These are phyloP conservation scores for Protonemura montana DNA, from an alignment of 2,888 invertebrate species.

Conservation along the genomic window DNA sequence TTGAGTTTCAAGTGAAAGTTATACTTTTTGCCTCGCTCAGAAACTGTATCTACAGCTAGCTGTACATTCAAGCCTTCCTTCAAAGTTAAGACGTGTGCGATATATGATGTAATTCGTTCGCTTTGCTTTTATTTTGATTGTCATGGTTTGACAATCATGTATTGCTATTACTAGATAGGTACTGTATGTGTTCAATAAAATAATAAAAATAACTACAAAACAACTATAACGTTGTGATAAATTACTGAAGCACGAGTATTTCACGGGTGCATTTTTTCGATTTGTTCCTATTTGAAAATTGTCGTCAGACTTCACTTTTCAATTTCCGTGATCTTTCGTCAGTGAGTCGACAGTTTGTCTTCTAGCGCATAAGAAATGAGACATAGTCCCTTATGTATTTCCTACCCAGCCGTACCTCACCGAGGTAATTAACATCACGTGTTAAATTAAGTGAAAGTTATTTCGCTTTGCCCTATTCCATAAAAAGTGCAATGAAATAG, in stretches of 20 bases:
- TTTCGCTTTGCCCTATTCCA: not conserved
- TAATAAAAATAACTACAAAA: too few species aligned
- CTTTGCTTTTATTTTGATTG: not conserved
- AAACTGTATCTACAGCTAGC: not conserved
- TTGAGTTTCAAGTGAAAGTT: conserved; percentile 34
- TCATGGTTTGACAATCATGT: too few species aligned
- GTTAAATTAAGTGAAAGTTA: not conserved
- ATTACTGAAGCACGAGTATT: too few species aligned
- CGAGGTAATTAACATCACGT: not conserved
- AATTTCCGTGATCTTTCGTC: not conserved
- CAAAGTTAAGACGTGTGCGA: not conserved
- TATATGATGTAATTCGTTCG: not conserved
- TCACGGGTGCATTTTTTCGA: too few species aligned
- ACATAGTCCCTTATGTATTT: not conserved
- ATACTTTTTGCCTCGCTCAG: conserved; percentile 28
- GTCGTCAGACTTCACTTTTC: too few species aligned
- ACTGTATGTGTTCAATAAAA: too few species aligned
- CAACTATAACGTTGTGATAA: too few species aligned
- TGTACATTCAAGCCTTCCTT: not conserved
- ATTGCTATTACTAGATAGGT: too few species aligned
- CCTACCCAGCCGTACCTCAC: not conserved
- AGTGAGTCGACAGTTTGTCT: not conserved
- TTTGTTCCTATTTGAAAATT: too few species aligned
- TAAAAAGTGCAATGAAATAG: not conserved
- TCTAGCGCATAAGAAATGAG: not conserved